Evolutionary conservation across 1,140 invertebrate genomes (phyloP).

Genomic region (Phymorhynchus buccinoides): DNA sequence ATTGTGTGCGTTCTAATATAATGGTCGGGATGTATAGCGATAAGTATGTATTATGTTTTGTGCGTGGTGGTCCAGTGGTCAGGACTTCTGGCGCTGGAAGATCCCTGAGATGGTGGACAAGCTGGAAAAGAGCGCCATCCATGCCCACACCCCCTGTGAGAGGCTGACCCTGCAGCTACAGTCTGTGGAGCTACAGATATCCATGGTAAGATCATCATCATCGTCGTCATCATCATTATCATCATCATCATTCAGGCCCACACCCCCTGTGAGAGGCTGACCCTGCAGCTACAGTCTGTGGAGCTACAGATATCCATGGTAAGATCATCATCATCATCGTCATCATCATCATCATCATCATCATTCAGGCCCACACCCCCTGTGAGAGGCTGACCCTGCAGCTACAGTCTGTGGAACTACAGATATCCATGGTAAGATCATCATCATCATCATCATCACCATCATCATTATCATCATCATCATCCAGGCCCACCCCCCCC

Average conservation of each 20-base stretch:
- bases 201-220: slow-evolving; percentile 48
- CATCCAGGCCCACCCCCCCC: no score
- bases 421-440: background rate
- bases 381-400: no score
- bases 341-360: no score
- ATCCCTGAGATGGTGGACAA: slow-evolving; percentile 33
- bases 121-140: slow-evolving; percentile 40
- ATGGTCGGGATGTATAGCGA: no score
- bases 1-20: no score
- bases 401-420: no score
- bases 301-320: background rate
- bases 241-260: slow-evolving; percentile 35
- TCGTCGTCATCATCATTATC: no score
- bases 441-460: no score
- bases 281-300: slow-evolving; percentile 37
- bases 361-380: no score
- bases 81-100: slow-evolving; percentile 13
- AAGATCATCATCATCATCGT: no score
- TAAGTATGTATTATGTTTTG: no score
- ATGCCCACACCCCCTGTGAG: slow-evolving; percentile 44
- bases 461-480: no score
- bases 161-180: slow-evolving; percentile 49
- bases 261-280: slow-evolving; percentile 46
- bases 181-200: slow-evolving; percentile 53
- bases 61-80: background rate